Conservation (phyloP, 2,797 vertebrate species). For the Babyrousa celebensis region DNA sequence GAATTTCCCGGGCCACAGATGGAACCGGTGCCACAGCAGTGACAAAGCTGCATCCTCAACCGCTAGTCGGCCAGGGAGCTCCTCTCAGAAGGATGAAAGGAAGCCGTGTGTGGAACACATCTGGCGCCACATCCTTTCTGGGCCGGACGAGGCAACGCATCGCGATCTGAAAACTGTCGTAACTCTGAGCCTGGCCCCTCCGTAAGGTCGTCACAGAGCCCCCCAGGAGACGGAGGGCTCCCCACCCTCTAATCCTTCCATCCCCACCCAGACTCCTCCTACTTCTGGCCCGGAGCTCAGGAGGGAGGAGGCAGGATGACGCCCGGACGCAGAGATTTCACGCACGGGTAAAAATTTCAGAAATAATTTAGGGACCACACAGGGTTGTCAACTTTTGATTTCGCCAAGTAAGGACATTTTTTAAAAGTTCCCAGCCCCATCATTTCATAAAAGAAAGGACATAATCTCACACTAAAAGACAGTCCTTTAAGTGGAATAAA, state of each 20-base stretch:
- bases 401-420: slow-evolving; percentile 80
- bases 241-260: not conserved
- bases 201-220: not conserved
- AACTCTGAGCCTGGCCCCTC: not conserved
- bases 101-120: slow-evolving; percentile 18
- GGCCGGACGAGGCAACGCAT: not conserved
- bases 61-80: no score
- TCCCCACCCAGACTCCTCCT: not conserved
- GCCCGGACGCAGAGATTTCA: slow-evolving; percentile 67
- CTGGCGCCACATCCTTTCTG: not conserved
- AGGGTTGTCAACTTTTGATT: slow-evolving; percentile 79
- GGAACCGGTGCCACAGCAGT: no score
- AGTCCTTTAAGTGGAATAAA: slow-evolving; percentile 76
- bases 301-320: not conserved
- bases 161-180: not conserved
- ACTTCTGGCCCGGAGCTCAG: not conserved
- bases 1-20: no score
- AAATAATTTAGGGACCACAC: slow-evolving; percentile 68
- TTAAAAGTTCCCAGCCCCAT: slow-evolving; percentile 54
- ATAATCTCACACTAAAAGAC: slow-evolving; percentile 73
- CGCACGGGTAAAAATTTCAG: slow-evolving; percentile 61
- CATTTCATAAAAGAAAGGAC: slow-evolving; percentile 77
- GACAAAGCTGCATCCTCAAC: no score
- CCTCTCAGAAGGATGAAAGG: not conserved
- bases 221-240: not conserved